A percentile compares a stretch with the other conserved stretches of the same genome.
Evolutionary conservation across 2,888 invertebrate species (phyloP).

Genomic region (Nasonia oneida): DNA sequence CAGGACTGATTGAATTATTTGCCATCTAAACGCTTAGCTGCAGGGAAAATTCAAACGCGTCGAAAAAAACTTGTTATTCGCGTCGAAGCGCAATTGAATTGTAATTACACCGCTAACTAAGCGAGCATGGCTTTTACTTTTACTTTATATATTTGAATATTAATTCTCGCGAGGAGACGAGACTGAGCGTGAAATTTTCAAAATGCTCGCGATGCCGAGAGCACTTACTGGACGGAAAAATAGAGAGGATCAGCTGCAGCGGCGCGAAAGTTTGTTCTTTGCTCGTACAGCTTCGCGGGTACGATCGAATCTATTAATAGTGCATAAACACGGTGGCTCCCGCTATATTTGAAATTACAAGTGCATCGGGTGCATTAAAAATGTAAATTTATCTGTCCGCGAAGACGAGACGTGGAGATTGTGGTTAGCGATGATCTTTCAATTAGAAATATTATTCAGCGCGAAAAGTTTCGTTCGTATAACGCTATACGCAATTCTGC

Average conservation of each 20-base stretch:
- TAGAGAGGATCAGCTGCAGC: background rate
- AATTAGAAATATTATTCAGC: background rate
- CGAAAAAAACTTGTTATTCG: background rate
- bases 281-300: background rate
- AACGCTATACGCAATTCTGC: background rate
- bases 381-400: slow-evolving; percentile 16
- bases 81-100: slow-evolving; percentile 7
- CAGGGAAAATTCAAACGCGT: background rate
- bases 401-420: background rate
- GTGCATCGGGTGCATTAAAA: background rate
- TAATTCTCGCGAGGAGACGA: slow-evolving; percentile 26
- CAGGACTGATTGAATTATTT: background rate
- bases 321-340: background rate
- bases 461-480: no score
- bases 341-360: slow-evolving; percentile 15
- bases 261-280: slow-evolving; percentile 31
- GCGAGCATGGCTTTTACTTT: background rate
- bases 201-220: slow-evolving; percentile 20
- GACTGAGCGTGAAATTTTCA: slow-evolving; percentile 41
- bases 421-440: background rate
- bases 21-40: background rate
- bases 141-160: slow-evolving; percentile 45
- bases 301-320: slow-evolving; percentile 29
- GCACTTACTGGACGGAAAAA: background rate
- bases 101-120: slow-evolving; percentile 13